A percentile compares a stretch with the other conserved stretches of the same genome.
phyloP scores from a whole-genome alignment of 53 echinoderm and acorn worm species.

The Hippasteria phrygiana region DNA sequence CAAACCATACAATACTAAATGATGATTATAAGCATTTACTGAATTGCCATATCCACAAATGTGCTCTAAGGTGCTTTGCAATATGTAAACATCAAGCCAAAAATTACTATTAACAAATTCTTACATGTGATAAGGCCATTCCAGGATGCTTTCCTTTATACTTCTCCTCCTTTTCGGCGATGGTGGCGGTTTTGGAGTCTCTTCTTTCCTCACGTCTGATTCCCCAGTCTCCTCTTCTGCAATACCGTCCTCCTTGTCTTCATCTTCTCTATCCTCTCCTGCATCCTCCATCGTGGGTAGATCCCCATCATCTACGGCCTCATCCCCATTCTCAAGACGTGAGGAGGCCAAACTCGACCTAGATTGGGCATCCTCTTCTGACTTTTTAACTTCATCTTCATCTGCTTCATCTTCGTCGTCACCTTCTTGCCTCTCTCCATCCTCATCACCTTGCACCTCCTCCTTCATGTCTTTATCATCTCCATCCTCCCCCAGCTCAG shows the following conservation, averaged over 20 bases:
- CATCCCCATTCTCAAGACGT: background rate
- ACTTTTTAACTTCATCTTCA: background rate
- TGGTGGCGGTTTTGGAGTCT: conserved; percentile 63
- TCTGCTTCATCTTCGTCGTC: conserved; percentile 32
- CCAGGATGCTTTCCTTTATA: conserved; percentile 77
- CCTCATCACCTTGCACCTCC: conserved; percentile 61
- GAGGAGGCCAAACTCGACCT: background rate
- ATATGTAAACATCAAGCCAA: too few species aligned
- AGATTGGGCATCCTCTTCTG: conserved; percentile 1
- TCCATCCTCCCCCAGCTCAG: conserved; percentile 24
- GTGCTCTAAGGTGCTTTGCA: too few species aligned
- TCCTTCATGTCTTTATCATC: conserved; percentile 72
- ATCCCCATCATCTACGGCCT: conserved; percentile 5
- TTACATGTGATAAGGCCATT: conserved; percentile 89
- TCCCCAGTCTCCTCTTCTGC: background rate
- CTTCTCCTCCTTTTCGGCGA: conserved; percentile 60
- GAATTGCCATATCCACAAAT: too few species aligned
- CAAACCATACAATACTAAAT: too few species aligned
- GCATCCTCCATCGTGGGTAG: background rate
- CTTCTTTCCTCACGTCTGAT: conserved; percentile 17
- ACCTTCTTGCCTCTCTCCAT: conserved; percentile 41
- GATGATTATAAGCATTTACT: too few species aligned
- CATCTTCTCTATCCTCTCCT: conserved; percentile 15
- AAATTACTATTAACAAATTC: conserved; percentile 29
- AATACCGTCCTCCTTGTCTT: conserved; percentile 34